These are phyloP conservation scores for Hermatobates lingyangjiaoensis DNA, from an alignment of 1,140 invertebrate genomes.

Conservation along the genomic window DNA sequence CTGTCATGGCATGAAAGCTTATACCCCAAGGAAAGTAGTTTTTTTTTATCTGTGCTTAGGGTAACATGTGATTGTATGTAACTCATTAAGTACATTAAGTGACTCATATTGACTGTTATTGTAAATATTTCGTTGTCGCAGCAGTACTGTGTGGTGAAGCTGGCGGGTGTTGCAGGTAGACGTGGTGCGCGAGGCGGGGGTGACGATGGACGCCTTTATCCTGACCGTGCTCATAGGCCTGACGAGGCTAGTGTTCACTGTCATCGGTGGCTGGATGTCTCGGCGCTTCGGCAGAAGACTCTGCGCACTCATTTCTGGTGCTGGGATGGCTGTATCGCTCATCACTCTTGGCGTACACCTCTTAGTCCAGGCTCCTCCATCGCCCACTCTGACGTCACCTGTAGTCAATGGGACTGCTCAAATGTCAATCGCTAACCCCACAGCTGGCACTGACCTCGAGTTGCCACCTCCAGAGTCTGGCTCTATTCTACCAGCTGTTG, in stretches of 20 bases:
- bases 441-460: background rate
- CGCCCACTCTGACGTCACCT: background rate
- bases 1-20: too few species aligned
- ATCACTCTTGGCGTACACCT: slow-evolving; percentile 29
- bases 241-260: slow-evolving; percentile 30
- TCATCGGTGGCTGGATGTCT: slow-evolving; percentile 30
- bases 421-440: background rate
- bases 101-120: too few species aligned
- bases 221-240: slow-evolving; percentile 34
- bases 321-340: slow-evolving; percentile 39
- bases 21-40: too few species aligned
- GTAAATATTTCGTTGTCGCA: too few species aligned
- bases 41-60: too few species aligned
- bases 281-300: slow-evolving; percentile 34
- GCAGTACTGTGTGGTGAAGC: too few species aligned
- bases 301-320: slow-evolving; percentile 35
- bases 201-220: slow-evolving; percentile 34
- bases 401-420: background rate
- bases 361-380: slow-evolving; percentile 14
- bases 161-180: slow-evolving; percentile 30
- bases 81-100: too few species aligned
- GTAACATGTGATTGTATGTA: too few species aligned
- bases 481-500: slow-evolving; percentile 27
- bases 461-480: background rate
- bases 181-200: slow-evolving; percentile 35